Evolutionary conservation across 2,113 vertebrate genomes (phyloP), one percentile per base, ranked within the genome.

Genomic region (Hiodon tergisus): DNA sequence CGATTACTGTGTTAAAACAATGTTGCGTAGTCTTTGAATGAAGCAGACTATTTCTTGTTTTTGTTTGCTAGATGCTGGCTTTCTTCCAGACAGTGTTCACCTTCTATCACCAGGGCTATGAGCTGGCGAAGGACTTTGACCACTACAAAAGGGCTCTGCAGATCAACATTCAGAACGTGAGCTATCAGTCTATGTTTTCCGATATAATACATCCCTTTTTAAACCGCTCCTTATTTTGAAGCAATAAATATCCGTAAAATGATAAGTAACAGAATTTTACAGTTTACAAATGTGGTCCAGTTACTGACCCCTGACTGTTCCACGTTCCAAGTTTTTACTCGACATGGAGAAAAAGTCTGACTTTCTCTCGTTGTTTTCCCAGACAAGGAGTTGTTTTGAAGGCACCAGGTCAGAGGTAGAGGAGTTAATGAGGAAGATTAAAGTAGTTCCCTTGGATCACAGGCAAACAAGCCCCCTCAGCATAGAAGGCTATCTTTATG

Each of bases 121-220:
- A 99, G 83, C 94, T 98, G 68, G 95, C 96, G 83, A 97, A 96
- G 83, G 97, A 99, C 87, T 99, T 99, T 85, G 94, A 89, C 85
- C 97, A 99, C 86, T 99, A 98, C 87, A 99, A 98, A 89, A 92
- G 87, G 84, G 91, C 87, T 14, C 85, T 99, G 51, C 96, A 98
- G 89, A 98, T 99, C 86, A 98, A 98, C 86, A 97, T 99, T 87
- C 97, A 99, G 83, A 99, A 99, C 84, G 96, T 99, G 92, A 97
- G 95, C 85, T 48, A 3, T 67, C n/a, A 4, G 8, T 7, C 31
- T 67, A 47, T 48, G 59, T 16, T 16, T 61, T 61, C 59, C 13
- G 62, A 65, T 62, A 16, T 8, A 31, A 16, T 8, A 31, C 4
- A 63, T 63, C 17, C 3, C 6, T 46, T 63, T 7, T 63, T 46